Evolutionary conservation across 2,113 vertebrate species (phyloP).

Genomic region (Beaufortia kweichowensis): DNA sequence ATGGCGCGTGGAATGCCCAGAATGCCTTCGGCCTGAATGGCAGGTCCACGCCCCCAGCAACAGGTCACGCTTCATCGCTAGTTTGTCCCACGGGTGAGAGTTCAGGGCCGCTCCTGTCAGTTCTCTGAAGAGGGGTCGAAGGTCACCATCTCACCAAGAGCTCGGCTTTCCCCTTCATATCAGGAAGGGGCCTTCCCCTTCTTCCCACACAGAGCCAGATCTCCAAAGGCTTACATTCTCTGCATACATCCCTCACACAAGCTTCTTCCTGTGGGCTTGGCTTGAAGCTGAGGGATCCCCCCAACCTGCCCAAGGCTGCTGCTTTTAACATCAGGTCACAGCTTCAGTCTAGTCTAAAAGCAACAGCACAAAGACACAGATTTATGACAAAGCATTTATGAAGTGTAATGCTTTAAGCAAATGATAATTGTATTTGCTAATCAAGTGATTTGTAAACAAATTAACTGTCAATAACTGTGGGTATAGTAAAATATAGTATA

Average conservation of each 20-base stretch:
- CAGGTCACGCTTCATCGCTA: slow-evolving; percentile 69
- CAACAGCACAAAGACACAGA: neutral
- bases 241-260: slow-evolving; percentile 41
- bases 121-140: slow-evolving; percentile 66
- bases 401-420: neutral
- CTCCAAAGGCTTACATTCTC: slow-evolving; percentile 56
- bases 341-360: slow-evolving; percentile 1
- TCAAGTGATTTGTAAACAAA: neutral
- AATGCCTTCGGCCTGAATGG: slow-evolving; percentile 63
- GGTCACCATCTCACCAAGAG: slow-evolving; percentile 68
- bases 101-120: slow-evolving; percentile 70
- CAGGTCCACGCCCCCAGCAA: slow-evolving; percentile 48
- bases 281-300: slow-evolving; percentile 40
- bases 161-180: slow-evolving; percentile 63
- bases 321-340: slow-evolving; percentile 43
- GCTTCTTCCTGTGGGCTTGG: slow-evolving; percentile 43
- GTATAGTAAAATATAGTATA: too few species aligned
- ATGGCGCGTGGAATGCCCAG: slow-evolving; percentile 70
- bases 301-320: slow-evolving; percentile 36
- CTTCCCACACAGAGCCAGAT: slow-evolving; percentile 46
- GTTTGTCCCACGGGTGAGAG: slow-evolving; percentile 67
- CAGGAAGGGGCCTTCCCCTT: slow-evolving; percentile 45
- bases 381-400: slow-evolving; percentile 37
- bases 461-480: neutral
- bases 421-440: neutral